Evolutionary conservation across 2,113 vertebrate genomes (phyloP), one percentile per base, ranked within the genome.

Genomic region (Myiagra hebetior): DNA sequence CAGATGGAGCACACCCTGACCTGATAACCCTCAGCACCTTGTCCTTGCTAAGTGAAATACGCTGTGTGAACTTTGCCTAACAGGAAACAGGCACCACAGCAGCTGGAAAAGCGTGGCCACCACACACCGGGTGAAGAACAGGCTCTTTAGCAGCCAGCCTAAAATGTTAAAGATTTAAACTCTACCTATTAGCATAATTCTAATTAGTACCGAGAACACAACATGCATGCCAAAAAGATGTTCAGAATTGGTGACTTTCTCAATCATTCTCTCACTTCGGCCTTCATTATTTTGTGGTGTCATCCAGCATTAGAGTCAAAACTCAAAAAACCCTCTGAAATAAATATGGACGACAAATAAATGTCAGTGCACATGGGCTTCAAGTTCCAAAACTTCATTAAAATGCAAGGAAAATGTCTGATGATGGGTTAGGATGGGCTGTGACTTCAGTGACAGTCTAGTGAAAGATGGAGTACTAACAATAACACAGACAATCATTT

Each of bases 61-160:
- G 37, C 37, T 37, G 37, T 37, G 37, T 37, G 37, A 37, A 37
- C 37, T 37, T 37, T 37, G 37, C 35, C 53, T 52, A n/a, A 33
- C 41, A 89, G 37, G 3, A 0, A 80, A 52, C 0, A 0, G 35
- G 30, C 53, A 60, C 21, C n/a, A 57, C 14, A 79, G 72, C 75
- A 92, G 67, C 57, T 37, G 20, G 31, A 3, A 11, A 53, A 85
- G 42, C 0, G 0, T 39, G 55, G 49, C 75, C 19, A 49, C 31
- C 56, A 30, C 3, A 30, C 9, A 56, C 31, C n/a, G 15, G 30
- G 10, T 39, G 23, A 73, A 37, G 35, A 92, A 88, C 0, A 19
- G 19, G 31, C 14, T 59, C 69, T 78, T 44, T 12, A 75, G 76
- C 42, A 88, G 47, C 13, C 56, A 89, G 37, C 22, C 27, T 42